These are phyloP conservation scores for Volucella inflata DNA, from an alignment of 2,888 invertebrate species.

Conservation along the genomic window DNA sequence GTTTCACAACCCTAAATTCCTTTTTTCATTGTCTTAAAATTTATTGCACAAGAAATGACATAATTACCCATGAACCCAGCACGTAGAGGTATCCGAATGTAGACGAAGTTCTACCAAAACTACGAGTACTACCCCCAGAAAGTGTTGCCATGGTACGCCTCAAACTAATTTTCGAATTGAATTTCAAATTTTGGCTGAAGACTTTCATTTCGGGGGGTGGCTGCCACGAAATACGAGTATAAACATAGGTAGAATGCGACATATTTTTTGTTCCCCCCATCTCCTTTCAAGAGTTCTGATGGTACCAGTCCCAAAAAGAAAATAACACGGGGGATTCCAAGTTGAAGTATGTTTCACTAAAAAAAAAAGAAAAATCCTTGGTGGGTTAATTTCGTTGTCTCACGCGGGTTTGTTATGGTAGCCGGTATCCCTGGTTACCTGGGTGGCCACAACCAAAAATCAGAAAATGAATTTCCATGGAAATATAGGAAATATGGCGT, in stretches of 20 bases:
- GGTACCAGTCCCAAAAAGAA: background rate
- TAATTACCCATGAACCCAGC: constrained; percentile 43
- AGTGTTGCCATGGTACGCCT: constrained; percentile 45
- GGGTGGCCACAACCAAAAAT: constrained; percentile 13
- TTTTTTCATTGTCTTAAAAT: constrained; percentile 31
- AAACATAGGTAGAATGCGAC: constrained; percentile 41
- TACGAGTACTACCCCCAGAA: background rate
- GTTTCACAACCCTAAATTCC: constrained; percentile 1
- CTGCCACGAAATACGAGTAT: background rate
- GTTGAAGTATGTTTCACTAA: constrained; percentile 49
- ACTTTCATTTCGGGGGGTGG: background rate
- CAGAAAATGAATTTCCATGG: constrained; percentile 56
- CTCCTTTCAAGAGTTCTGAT: background rate
- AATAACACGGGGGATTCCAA: constrained; percentile 21
- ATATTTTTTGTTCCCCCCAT: background rate
- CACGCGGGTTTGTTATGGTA: constrained; percentile 63
- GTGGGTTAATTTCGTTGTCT: constrained; percentile 63
- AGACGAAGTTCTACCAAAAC: background rate
- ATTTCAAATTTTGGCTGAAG: constrained; percentile 38
- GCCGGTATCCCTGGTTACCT: constrained; percentile 41
- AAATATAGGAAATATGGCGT: constrained; percentile 30
- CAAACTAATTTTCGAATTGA: constrained; percentile 69
- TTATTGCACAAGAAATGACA: constrained; percentile 67
- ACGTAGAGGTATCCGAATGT: background rate
- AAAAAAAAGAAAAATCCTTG: constrained; percentile 22